Conservation (phyloP, 2,113 vertebrate genomes). For the Sylvicapra grimmia region DNA sequence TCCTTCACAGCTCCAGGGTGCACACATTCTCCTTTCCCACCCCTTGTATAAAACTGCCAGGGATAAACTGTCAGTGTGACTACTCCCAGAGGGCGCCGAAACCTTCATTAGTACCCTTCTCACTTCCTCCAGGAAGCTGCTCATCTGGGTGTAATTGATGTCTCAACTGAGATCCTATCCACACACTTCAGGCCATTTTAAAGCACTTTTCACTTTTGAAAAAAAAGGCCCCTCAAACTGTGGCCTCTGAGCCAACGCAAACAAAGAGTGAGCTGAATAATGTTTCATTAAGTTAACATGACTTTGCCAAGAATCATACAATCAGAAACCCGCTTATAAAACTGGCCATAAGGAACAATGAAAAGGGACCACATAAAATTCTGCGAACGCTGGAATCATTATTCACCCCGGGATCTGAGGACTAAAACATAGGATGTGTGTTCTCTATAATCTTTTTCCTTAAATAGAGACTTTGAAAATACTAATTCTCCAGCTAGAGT, state of each 20-base stretch:
- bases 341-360: conserved; percentile 53
- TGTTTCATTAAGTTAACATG: conserved; percentile 60
- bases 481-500: conserved; percentile 34
- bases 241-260: conserved; percentile 55
- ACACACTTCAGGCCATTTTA: conserved; percentile 37
- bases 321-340: conserved; percentile 60
- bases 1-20: neutral
- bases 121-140: neutral
- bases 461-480: conserved; percentile 59
- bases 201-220: conserved; percentile 39
- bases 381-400: conserved; percentile 44
- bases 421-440: neutral
- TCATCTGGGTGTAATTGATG: conserved; percentile 28
- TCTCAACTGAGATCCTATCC: conserved; percentile 32
- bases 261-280: conserved; percentile 56
- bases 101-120: neutral
- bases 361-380: conserved; percentile 52
- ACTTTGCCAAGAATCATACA: conserved; percentile 64
- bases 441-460: neutral
- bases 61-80: neutral
- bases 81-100: fast-evolving
- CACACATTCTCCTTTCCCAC: neutral
- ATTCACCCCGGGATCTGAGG: conserved; percentile 30
- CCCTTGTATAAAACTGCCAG: neutral
- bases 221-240: conserved; percentile 29